Conservation (phyloP, 2,797 vertebrate species). For the Potorous gilbertii region DNA sequence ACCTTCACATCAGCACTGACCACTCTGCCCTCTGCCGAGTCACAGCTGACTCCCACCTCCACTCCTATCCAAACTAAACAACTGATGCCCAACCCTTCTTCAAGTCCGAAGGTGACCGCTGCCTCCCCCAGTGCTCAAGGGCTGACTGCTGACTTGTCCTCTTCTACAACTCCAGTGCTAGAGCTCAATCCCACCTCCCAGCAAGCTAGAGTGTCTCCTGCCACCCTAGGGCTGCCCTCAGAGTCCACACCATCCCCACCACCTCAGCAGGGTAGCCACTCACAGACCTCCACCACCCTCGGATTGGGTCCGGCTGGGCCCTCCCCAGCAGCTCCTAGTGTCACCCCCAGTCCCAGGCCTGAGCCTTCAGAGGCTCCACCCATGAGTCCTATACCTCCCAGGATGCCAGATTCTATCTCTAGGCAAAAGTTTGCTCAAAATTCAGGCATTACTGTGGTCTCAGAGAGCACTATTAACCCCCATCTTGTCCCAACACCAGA, state of each 20-base stretch:
- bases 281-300: background rate
- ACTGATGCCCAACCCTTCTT: background rate
- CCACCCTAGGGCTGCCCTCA: background rate
- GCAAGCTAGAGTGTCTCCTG: background rate
- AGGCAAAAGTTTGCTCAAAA: background rate
- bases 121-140: background rate
- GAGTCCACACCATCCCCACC: background rate
- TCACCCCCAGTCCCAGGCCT: slow-evolving; percentile 9
- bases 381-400: background rate
- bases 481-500: background rate
- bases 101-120: background rate
- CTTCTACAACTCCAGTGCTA: background rate
- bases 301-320: background rate
- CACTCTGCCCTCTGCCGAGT: background rate
- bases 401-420: background rate
- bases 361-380: background rate
- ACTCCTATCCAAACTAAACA: background rate
- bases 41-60: background rate
- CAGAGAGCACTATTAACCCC: background rate
- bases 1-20: background rate
- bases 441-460: background rate
- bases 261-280: background rate
- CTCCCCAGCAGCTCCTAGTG: background rate
- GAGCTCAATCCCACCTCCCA: background rate
- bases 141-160: background rate